Conservation (phyloP, 2,888 invertebrate genomes). For the Cryptus viduatorius region DNA sequence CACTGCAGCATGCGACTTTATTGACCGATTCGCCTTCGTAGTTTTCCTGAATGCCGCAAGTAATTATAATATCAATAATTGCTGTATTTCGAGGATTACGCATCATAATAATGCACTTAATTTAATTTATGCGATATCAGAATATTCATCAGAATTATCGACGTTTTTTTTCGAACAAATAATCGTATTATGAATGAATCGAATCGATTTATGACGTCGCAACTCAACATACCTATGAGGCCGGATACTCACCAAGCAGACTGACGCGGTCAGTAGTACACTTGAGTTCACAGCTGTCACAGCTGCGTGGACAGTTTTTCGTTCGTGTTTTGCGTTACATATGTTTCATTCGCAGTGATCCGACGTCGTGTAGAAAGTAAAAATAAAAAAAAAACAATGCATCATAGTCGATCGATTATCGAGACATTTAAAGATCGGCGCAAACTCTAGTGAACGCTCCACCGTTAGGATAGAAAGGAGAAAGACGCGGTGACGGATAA, state of each 20-base stretch:
- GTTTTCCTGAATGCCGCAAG: neutral
- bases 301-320: conserved; percentile 17
- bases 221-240: neutral
- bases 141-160: neutral
- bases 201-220: neutral
- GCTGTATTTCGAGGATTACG: neutral
- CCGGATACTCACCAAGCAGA: neutral
- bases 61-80: neutral
- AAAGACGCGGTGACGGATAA: conserved; percentile 8
- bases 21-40: neutral
- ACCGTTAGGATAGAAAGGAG: neutral
- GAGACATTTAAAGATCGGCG: conserved; percentile 29
- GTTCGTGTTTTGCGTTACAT: conserved; percentile 28
- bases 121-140: neutral
- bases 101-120: neutral
- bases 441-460: neutral
- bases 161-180: neutral
- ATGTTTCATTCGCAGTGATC: conserved; percentile 22
- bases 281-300: conserved; percentile 24
- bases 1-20: neutral
- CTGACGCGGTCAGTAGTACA: conserved; percentile 3
- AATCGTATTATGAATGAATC: neutral
- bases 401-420: neutral
- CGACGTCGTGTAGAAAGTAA: neutral
- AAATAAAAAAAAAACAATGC: conserved; percentile 13